These are phyloP conservation scores for Nannobrachium achirus DNA, from an alignment of 2,113 vertebrate genomes.

Conservation along the genomic window DNA sequence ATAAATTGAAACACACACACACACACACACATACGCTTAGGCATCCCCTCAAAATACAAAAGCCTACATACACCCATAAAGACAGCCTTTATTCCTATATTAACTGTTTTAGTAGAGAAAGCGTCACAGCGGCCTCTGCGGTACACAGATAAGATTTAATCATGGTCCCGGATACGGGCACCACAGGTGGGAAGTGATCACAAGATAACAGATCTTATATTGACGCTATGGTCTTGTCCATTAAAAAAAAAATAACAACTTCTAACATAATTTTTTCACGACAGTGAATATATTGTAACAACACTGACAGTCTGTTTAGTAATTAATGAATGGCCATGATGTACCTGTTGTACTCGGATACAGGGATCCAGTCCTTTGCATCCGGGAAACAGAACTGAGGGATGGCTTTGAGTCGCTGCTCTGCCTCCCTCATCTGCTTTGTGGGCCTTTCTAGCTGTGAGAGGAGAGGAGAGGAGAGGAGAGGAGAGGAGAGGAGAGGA, in stretches of 20 bases:
- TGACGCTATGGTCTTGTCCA: too few relatives aligned
- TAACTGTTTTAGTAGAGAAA: neutral
- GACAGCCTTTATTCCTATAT: constrained; percentile 6
- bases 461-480: constrained; percentile 29
- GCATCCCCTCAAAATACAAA: too few relatives aligned
- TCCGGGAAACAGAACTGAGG: constrained; percentile 99
- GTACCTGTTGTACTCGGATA: constrained; percentile 93
- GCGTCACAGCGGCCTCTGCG: constrained; percentile 1
- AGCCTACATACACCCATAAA: neutral
- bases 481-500: neutral
- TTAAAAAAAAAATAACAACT: too few relatives aligned
- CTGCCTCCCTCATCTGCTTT: constrained; percentile 96
- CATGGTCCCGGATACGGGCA: neutral
- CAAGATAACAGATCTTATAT: neutral
- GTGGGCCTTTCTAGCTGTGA: constrained; percentile 93
- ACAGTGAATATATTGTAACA: neutral
- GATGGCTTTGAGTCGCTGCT: constrained; percentile 97
- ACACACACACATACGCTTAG: constrained; percentile 11
- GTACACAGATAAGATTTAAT: constrained; percentile 5
- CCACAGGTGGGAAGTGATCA: neutral
- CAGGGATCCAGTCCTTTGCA: constrained; percentile 95
- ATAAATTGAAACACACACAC: too few relatives aligned
- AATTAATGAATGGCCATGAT: constrained; percentile 1
- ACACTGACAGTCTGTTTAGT: neutral
- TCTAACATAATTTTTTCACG: neutral